phyloP scores from a whole-genome alignment of 2,113 vertebrate genomes.

The Hoplias malabaricus region DNA sequence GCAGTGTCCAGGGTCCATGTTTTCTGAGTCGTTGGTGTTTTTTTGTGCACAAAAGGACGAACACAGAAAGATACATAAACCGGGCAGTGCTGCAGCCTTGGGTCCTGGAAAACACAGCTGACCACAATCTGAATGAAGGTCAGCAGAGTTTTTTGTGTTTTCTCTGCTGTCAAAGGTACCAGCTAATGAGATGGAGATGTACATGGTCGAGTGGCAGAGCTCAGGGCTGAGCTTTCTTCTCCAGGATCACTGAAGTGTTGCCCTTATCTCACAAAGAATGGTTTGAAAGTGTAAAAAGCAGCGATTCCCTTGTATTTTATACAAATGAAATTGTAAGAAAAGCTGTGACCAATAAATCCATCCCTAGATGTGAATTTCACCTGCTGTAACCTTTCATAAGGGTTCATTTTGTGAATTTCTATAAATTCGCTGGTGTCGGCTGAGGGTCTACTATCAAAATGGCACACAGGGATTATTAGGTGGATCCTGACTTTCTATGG shows the following conservation, averaged over 20 bases:
- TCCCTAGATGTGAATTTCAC: background rate
- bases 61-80: background rate
- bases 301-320: background rate
- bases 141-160: background rate
- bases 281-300: background rate
- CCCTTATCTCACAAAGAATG: background rate
- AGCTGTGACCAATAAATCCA: background rate
- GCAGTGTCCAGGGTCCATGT: no score
- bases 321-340: background rate
- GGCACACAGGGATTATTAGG: no score
- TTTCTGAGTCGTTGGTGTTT: no score
- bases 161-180: background rate
- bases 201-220: slow-evolving; percentile 2
- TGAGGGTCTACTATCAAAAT: no score
- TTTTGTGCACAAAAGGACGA: background rate
- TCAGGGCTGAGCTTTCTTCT: background rate
- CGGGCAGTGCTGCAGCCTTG: background rate
- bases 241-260: background rate
- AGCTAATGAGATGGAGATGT: background rate
- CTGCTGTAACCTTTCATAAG: background rate
- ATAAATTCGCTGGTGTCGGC: no score
- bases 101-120: background rate
- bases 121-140: background rate
- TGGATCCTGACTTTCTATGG: no score
- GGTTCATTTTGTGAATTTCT: background rate